These are phyloP conservation scores for Benitochromis conjunctus DNA, from an alignment of 2,113 vertebrate species.

Conservation along the genomic window DNA sequence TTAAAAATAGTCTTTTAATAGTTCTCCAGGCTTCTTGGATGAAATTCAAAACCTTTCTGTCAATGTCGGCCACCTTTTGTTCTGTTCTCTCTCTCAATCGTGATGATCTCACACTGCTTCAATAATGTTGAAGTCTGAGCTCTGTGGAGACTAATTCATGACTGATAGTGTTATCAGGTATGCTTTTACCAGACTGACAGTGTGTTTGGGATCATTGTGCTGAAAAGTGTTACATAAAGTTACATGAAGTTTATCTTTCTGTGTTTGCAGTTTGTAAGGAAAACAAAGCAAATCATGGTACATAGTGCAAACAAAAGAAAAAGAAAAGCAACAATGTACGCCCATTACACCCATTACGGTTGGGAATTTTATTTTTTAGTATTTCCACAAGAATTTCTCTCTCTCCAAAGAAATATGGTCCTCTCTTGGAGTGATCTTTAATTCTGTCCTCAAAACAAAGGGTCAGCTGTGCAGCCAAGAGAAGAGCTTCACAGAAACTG, in stretches of 20 bases:
- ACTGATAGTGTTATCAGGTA: background rate
- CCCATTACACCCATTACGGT: background rate
- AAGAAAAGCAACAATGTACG: background rate
- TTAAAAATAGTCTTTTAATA: background rate
- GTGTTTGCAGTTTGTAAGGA: background rate
- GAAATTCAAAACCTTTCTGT: background rate
- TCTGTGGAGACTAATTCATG: background rate
- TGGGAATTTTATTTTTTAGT: background rate
- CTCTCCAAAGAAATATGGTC: background rate
- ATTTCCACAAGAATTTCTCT: background rate
- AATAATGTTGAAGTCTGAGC: background rate
- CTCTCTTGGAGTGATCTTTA: background rate
- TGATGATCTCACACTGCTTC: background rate
- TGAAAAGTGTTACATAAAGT: background rate
- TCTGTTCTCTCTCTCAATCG: background rate
- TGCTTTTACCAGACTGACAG: background rate
- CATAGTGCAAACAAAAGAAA: too few species aligned
- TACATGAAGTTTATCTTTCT: background rate
- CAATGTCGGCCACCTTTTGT: background rate
- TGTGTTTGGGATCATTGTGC: background rate
- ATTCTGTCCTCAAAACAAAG: background rate
- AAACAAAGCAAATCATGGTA: background rate
- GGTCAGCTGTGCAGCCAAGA: background rate
- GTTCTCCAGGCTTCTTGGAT: background rate
- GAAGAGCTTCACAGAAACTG: background rate